These are phyloP conservation scores for Prinia subflava DNA, from an alignment of 2,113 vertebrate genomes.

Conservation along the genomic window DNA sequence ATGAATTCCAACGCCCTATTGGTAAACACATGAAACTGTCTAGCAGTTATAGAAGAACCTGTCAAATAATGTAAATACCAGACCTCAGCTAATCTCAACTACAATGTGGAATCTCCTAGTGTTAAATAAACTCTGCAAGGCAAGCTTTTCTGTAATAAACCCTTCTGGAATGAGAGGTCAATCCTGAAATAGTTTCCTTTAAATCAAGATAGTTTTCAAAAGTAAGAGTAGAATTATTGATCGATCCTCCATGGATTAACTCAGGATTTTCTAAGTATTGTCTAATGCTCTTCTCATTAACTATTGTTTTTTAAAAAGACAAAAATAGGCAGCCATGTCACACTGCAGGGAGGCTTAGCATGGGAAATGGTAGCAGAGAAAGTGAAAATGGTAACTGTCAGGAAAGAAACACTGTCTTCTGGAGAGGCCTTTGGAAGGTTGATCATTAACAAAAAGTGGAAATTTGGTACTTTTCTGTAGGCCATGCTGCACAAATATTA, in stretches of 20 bases:
- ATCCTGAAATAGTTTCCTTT: neutral
- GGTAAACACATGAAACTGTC: neutral
- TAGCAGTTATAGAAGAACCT: neutral
- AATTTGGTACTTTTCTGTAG: constrained; percentile 12
- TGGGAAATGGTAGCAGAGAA: neutral
- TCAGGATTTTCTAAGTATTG: neutral
- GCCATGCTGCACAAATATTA: constrained; percentile 20
- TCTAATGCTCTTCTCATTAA: neutral
- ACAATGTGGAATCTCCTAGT: neutral
- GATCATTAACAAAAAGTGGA: constrained; percentile 18
- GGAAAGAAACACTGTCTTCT: neutral
- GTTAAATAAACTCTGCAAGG: neutral
- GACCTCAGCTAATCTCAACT: neutral
- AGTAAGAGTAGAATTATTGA: neutral
- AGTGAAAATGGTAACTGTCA: neutral
- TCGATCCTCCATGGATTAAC: neutral
- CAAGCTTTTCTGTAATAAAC: neutral
- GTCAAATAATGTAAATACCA: constrained; percentile 6
- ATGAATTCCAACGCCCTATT: neutral
- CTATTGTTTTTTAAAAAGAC: neutral
- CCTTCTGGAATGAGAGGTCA: neutral
- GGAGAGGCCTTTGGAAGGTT: neutral
- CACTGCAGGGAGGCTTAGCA: neutral
- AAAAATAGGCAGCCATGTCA: neutral
- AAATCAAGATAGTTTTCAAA: neutral